Evolutionary conservation across 1,140 invertebrate genomes (phyloP).

Genomic region (Triops longicaudatus): DNA sequence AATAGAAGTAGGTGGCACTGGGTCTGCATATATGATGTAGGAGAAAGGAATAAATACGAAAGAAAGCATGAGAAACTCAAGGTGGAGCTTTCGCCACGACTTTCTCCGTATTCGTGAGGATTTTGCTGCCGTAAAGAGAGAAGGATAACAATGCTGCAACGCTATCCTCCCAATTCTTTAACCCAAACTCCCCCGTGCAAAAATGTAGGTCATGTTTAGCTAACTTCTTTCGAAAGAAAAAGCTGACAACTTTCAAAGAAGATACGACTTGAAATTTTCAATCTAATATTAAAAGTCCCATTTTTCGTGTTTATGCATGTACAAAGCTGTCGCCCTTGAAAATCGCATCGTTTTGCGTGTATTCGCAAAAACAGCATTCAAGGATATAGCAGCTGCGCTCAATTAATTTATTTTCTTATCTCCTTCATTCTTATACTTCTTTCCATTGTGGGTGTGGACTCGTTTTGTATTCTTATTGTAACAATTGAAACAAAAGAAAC

Average conservation of each 20-base stretch:
- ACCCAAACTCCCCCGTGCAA: background rate
- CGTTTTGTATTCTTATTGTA: no score
- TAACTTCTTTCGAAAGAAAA: background rate
- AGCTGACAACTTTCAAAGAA: background rate
- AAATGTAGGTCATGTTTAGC: constrained; percentile 4
- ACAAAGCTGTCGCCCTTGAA: background rate
- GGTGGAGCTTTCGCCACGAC: background rate
- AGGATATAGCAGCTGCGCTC: background rate
- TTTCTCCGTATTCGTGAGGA: background rate
- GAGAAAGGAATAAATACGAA: background rate
- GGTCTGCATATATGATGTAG: background rate
- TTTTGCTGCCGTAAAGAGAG: background rate
- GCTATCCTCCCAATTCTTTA: background rate
- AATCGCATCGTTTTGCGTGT: background rate
- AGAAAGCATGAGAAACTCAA: background rate
- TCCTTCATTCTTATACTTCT: no score
- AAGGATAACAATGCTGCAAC: background rate
- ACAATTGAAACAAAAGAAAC: no score
- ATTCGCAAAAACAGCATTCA: background rate
- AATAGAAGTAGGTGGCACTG: background rate
- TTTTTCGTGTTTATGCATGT: no score
- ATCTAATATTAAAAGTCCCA: no score
- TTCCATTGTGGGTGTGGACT: no score
- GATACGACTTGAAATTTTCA: no score
- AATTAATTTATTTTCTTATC: background rate